A percentile compares a stretch with the other conserved stretches of the same genome.
Conservation (phyloP, 2,797 vertebrate genomes). For the Acrocephalus scirpaceus region DNA sequence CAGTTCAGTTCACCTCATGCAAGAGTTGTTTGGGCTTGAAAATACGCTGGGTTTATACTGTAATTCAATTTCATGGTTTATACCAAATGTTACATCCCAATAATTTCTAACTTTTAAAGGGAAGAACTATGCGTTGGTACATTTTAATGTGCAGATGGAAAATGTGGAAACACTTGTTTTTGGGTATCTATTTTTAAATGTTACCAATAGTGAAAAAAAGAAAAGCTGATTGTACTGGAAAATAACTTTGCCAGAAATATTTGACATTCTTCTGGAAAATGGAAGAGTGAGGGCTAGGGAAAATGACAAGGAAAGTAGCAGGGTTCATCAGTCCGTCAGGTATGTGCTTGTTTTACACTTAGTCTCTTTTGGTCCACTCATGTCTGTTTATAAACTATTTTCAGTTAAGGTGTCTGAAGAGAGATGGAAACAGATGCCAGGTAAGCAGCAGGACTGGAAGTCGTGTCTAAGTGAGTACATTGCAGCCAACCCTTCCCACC, state of each 20-base stretch:
- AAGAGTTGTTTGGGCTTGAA: background rate
- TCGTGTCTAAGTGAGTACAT: background rate
- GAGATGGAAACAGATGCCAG: slow-evolving; percentile 62
- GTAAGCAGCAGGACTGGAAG: slow-evolving; percentile 10
- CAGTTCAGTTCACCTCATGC: background rate
- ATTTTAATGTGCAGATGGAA: background rate
- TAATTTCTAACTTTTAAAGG: background rate
- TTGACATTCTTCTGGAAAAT: background rate
- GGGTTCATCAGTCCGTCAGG: background rate
- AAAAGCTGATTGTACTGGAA: background rate
- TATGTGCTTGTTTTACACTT: background rate
- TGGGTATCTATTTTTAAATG: background rate
- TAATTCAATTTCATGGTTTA: background rate
- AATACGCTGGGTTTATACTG: background rate
- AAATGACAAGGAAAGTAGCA: background rate
- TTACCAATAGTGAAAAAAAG: background rate
- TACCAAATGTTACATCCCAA: background rate
- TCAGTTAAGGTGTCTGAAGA: slow-evolving; percentile 62
- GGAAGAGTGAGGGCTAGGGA: background rate
- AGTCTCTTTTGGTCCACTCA: background rate
- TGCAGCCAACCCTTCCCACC: background rate
- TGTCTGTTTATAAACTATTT: slow-evolving; percentile 38
- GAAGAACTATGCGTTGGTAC: background rate
- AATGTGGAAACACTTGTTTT: background rate
- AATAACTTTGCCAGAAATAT: background rate